Evolutionary conservation across 1,140 invertebrate genomes (phyloP), one percentile per base, ranked within the genome.

Genomic region (Caenorhabditis latens): DNA sequence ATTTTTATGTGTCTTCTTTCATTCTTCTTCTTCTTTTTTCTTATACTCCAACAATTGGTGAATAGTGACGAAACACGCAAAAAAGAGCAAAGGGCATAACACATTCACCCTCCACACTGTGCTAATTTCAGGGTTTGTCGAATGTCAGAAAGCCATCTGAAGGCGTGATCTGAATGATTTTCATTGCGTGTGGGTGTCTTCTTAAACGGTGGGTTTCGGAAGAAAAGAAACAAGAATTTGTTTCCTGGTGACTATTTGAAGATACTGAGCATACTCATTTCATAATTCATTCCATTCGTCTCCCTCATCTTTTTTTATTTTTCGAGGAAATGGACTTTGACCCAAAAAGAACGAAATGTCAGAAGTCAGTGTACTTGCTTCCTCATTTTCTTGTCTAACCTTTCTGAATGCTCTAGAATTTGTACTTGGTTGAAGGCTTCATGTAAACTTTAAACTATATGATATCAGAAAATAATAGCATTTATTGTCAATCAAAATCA

Each of bases 41-140:
- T 50, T 43, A 11, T 79, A n/a, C 43, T 79, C 71, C n/a, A 24
- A 8, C 19, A 63, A 63, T 63, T 63, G 61, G 55, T 58, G 55
- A 58, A 53, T 75, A 50, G 71, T 79, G 71, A 79, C 67, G 67
- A 75, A 42, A 48, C 2, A 7, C 21, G 9, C 24, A 46, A 43
- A 46, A 50, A 79, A 79, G 71, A 79, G 71, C 71, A 79, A 79
- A 79, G 71, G 46, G 71, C 71, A 50, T 21, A 79, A 50, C 71
- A 79, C 71, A 79, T 50, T 4, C 24, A n/a, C 14, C 43, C 24
- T n/a, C 21, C 61, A 63, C 61, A 63, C 46, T 79, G 14, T 48
- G 71, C 71, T 79, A 79, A 79, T 79, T 79, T 79, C 46, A 79
- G 71, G 71, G 71, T 79, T 79, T 50, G 8, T 24, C 19, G 61